These are phyloP conservation scores for Rhinoptilus africanus DNA, from an alignment of 2,113 vertebrate genomes.

Conservation along the genomic window DNA sequence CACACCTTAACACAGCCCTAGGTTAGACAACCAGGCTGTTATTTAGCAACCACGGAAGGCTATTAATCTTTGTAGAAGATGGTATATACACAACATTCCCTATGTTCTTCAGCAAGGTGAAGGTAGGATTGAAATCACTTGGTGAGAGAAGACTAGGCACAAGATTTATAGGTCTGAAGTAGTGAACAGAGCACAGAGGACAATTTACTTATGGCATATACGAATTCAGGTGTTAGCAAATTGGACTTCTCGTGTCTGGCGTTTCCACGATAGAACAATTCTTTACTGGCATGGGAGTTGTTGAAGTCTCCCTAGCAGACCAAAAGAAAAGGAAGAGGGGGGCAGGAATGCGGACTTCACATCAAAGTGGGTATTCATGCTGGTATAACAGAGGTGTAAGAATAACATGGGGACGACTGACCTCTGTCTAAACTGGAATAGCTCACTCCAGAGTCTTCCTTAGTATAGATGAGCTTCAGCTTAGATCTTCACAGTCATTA, in stretches of 20 bases:
- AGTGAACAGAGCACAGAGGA: neutral
- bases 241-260: neutral
- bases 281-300: neutral
- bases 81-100: neutral
- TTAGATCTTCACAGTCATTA: neutral
- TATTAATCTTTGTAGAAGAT: neutral
- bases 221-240: neutral
- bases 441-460: neutral
- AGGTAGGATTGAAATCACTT: neutral
- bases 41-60: neutral
- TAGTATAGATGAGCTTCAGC: neutral
- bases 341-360: neutral
- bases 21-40: neutral
- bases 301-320: neutral
- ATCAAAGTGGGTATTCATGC: neutral
- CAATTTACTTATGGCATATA: neutral
- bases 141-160: neutral
- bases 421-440: neutral
- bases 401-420: neutral
- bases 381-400: neutral
- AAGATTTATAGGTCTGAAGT: neutral
- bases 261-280: neutral
- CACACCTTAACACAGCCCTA: neutral
- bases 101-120: neutral
- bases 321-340: neutral